A percentile compares a stretch with the other conserved stretches of the same genome.
Conservation (phyloP, 2,888 invertebrate genomes). For the Drymonia ruficornis region DNA sequence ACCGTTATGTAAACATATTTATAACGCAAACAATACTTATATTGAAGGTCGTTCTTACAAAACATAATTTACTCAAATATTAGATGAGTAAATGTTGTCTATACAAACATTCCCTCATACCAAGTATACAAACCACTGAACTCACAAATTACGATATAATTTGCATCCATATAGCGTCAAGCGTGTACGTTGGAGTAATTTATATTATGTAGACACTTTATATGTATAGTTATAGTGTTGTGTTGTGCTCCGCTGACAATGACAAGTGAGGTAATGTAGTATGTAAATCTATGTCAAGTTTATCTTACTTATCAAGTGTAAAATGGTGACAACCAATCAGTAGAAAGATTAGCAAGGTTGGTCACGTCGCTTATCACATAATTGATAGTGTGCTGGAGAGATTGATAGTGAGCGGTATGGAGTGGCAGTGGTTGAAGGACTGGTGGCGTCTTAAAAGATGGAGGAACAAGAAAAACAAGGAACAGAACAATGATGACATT, state of each 20-base stretch:
- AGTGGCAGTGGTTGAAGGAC: conserved; percentile 92
- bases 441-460: conserved; percentile 92
- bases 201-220: conserved; percentile 37
- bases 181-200: neutral
- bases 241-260: conserved; percentile 58
- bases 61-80: conserved; percentile 26
- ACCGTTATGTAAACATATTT: conserved; percentile 27
- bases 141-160: conserved; percentile 10
- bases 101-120: conserved; percentile 20
- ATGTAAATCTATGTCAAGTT: conserved; percentile 77
- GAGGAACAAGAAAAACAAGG: conserved; percentile 82
- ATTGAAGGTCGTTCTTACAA: conserved; percentile 13
- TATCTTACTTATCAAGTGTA: conserved; percentile 72
- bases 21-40: conserved; percentile 15
- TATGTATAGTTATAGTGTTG: conserved; percentile 57
- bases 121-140: conserved; percentile 20
- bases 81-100: conserved; percentile 27
- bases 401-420: conserved; percentile 81
- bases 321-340: conserved; percentile 64
- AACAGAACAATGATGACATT: conserved; percentile 85
- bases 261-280: conserved; percentile 77
- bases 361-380: conserved; percentile 57
- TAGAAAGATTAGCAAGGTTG: conserved; percentile 62
- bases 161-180: neutral
- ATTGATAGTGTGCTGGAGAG: conserved; percentile 54